Evolutionary conservation across 35 echinoderm and acorn worm species (phyloP).

Genomic region (Ptychodera flava): DNA sequence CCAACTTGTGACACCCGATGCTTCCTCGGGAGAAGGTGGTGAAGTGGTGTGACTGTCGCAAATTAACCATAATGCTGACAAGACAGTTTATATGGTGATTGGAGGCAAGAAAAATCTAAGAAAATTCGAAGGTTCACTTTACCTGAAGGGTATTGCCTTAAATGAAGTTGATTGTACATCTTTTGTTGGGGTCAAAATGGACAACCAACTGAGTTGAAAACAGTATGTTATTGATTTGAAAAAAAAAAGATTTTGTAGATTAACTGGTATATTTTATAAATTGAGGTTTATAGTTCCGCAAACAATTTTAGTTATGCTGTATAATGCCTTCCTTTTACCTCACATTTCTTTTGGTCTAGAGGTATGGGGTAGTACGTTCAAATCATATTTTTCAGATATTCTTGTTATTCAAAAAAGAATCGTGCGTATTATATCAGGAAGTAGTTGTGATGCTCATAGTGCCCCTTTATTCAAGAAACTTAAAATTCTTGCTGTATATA

Average conservation of each 20-base stretch:
- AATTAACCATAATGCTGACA: too few relatives aligned
- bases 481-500: not conserved
- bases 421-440: not conserved
- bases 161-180: too few relatives aligned
- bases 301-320: not conserved
- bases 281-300: not conserved
- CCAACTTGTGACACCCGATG: too few relatives aligned
- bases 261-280: not conserved
- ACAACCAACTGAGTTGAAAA: not conserved
- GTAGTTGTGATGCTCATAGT: not conserved
- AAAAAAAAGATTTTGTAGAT: not conserved
- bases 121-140: too few relatives aligned
- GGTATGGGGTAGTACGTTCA: not conserved
- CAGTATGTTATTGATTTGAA: not conserved
- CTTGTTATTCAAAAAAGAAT: not conserved
- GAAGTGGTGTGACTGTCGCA: too few relatives aligned
- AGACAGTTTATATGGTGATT: too few relatives aligned
- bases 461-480: not conserved
- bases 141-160: too few relatives aligned
- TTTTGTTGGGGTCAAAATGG: not conserved
- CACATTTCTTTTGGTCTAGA: not conserved
- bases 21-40: too few relatives aligned
- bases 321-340: not conserved
- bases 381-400: not conserved
- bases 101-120: too few relatives aligned